phyloP scores from a whole-genome alignment of 2,888 invertebrate species.

The Drosophila prostipennis region DNA sequence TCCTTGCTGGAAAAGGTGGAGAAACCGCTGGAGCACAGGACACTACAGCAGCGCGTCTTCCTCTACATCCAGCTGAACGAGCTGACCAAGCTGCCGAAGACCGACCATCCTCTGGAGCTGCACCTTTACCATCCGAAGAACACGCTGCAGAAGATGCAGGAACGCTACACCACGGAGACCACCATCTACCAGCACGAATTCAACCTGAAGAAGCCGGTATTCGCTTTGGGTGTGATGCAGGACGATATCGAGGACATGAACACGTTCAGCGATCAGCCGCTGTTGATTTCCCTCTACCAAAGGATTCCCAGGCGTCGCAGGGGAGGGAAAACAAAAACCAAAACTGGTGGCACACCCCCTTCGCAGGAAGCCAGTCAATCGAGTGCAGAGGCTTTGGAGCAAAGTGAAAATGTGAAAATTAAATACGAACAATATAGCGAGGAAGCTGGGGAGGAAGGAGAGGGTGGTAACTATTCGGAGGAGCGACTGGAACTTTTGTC shows the following conservation, averaged over 20 bases:
- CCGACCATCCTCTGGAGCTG: constrained; percentile 60
- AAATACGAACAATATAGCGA: neutral
- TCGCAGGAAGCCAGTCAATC: neutral
- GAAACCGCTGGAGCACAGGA: neutral
- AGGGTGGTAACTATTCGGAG: constrained; percentile 32
- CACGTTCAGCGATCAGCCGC: constrained; percentile 69
- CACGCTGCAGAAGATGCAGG: constrained; percentile 69
- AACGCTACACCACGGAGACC: constrained; percentile 70
- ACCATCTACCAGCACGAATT: constrained; percentile 66
- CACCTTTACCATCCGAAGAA: constrained; percentile 69
- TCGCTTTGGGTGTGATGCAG: constrained; percentile 72
- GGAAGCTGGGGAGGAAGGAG: constrained; percentile 15
- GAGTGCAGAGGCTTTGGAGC: neutral
- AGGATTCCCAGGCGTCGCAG: constrained; percentile 57
- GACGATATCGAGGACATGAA: constrained; percentile 77
- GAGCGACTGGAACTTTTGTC: constrained; percentile 59
- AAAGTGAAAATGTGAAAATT: neutral
- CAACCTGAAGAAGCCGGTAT: constrained; percentile 58
- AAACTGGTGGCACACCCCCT: neutral
- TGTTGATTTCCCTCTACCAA: constrained; percentile 70
- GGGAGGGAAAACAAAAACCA: neutral
- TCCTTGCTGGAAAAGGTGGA: neutral
- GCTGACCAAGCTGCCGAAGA: constrained; percentile 51
- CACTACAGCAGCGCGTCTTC: constrained; percentile 59
- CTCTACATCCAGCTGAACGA: constrained; percentile 73